These are phyloP conservation scores for Conchocele bisecta DNA, from an alignment of 2,888 invertebrate species.

Conservation along the genomic window DNA sequence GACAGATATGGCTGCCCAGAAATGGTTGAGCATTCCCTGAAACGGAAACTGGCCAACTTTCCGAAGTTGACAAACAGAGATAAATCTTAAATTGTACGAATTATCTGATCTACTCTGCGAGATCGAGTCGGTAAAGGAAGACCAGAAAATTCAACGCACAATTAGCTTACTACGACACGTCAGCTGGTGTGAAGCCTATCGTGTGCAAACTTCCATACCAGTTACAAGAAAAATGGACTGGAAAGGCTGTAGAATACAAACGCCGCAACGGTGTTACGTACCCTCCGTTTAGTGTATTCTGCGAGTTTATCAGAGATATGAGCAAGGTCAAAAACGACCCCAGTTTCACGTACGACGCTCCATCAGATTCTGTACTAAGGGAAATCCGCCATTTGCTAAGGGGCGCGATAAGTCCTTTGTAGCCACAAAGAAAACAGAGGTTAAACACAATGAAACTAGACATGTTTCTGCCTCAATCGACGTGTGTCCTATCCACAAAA, in stretches of 20 bases:
- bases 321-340: conserved; percentile 49
- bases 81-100: conserved; percentile 36
- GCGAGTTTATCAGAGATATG: conserved; percentile 41
- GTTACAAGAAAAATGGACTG: conserved; percentile 55
- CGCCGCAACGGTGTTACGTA: conserved; percentile 28
- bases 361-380: background rate
- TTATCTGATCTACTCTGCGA: conserved; percentile 40
- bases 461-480: background rate
- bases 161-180: conserved; percentile 51
- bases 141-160: conserved; percentile 24
- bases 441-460: background rate
- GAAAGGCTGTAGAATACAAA: conserved; percentile 47
- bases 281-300: conserved; percentile 56
- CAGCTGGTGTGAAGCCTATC: conserved; percentile 49
- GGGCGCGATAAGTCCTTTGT: background rate
- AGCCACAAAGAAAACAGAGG: background rate
- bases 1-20: conserved; percentile 48
- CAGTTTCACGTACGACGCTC: conserved; percentile 24
- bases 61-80: conserved; percentile 46
- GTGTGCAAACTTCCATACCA: conserved; percentile 53
- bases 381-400: background rate
- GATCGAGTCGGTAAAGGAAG: conserved; percentile 41
- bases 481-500: conserved; percentile 22
- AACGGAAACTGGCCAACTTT: conserved; percentile 40
- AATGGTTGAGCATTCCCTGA: conserved; percentile 33